These are phyloP conservation scores for Acanthisitta chloris DNA, from an alignment of 2,113 vertebrate species.

Conservation along the genomic window DNA sequence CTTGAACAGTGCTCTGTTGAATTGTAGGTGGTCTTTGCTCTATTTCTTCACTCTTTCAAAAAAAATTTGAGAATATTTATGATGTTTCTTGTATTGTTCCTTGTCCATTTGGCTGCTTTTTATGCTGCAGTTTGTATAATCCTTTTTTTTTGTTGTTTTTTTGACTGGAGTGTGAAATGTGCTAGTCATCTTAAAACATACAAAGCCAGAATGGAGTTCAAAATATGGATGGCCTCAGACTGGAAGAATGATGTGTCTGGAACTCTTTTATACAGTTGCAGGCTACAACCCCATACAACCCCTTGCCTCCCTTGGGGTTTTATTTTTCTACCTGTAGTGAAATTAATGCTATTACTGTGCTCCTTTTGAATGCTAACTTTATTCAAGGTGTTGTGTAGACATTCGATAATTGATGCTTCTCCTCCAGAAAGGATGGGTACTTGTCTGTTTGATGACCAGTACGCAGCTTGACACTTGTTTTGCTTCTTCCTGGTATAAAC, in stretches of 20 bases:
- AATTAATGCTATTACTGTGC: neutral
- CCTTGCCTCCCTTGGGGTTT: neutral
- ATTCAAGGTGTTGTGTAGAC: neutral
- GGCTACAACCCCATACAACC: neutral
- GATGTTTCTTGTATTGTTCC: slow-evolving; percentile 36
- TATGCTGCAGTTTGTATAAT: slow-evolving; percentile 8
- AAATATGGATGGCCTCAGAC: neutral
- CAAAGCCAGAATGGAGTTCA: neutral
- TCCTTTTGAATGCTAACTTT: neutral
- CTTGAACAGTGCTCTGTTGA: neutral
- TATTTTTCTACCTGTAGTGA: neutral
- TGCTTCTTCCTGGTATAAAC: neutral
- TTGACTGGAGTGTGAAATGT: neutral
- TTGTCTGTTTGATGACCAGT: neutral
- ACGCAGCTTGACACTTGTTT: neutral
- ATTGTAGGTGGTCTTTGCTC: slow-evolving; percentile 17
- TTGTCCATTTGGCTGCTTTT: slow-evolving; percentile 12
- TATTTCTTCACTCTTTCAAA: neutral
- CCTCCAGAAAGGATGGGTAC: neutral
- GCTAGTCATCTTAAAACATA: neutral
- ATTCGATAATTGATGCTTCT: neutral
- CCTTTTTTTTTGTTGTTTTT: neutral
- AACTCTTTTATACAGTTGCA: neutral
- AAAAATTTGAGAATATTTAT: slow-evolving; percentile 21
- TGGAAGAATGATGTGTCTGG: neutral